Percentiles rank a stretch among this genome's conserved stretches.
Evolutionary conservation across 2,888 invertebrate species (phyloP).

Genomic region (Cosmia trapezina): DNA sequence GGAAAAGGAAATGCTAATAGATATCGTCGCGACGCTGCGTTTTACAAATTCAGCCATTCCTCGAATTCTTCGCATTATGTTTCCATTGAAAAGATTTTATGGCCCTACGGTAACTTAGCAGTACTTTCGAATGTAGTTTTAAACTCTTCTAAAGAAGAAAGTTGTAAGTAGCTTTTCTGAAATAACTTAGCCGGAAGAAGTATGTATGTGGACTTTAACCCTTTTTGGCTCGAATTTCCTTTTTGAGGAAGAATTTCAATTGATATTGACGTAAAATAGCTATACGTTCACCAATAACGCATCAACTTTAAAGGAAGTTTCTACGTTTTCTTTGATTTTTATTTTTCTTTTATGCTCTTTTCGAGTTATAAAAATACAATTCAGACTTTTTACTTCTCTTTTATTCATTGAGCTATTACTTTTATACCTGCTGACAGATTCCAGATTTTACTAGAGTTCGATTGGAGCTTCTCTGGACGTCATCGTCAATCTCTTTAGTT

Average conservation of each 20-base stretch:
- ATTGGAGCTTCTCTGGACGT: conserved; percentile 26
- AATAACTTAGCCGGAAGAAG: conserved; percentile 18
- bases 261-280: conserved; percentile 29
- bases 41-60: conserved; percentile 29
- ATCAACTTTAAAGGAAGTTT: conserved; percentile 39
- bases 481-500: conserved; percentile 41
- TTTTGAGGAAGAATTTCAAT: conserved; percentile 29
- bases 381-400: conserved; percentile 62
- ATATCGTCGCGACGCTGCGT: conserved; percentile 14
- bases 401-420: conserved; percentile 65
- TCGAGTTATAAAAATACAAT: conserved; percentile 63
- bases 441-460: conserved; percentile 38
- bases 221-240: conserved; percentile 32
- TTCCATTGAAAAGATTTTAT: conserved; percentile 37
- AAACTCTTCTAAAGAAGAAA: conserved; percentile 44
- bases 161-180: conserved; percentile 37
- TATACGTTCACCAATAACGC: conserved; percentile 28
- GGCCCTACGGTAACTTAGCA: conserved; percentile 23
- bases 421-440: conserved; percentile 67
- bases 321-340: conserved; percentile 39
- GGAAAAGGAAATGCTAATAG: conserved; percentile 19
- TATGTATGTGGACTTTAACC: conserved; percentile 36
- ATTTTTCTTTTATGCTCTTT: conserved; percentile 44
- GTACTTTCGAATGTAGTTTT: conserved; percentile 54
- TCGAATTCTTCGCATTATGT: conserved; percentile 30